Percentiles rank a stretch among this genome's conserved stretches.
Conservation (phyloP, 1,140 invertebrate genomes). For the Lerema accius region DNA sequence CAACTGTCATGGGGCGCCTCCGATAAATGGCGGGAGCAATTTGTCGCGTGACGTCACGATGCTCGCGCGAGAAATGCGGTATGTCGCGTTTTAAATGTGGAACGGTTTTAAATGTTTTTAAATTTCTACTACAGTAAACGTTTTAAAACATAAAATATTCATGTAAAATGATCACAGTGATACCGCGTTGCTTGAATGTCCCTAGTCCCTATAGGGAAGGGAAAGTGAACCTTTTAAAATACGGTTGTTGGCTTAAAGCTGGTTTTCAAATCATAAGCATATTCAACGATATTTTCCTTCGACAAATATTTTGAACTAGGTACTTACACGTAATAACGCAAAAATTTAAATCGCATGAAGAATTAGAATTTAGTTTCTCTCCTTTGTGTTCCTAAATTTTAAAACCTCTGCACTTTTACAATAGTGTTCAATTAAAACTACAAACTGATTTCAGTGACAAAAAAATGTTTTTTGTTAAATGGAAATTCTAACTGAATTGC, state of each 20-base stretch:
- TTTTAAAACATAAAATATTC: constrained; percentile 2
- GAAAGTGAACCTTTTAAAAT: no score
- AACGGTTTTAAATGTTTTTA: neutral
- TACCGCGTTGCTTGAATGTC: no score
- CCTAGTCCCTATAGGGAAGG: no score
- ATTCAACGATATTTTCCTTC: no score
- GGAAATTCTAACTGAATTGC: constrained; percentile 1
- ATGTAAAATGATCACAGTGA: no score
- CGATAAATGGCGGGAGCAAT: constrained; percentile 28
- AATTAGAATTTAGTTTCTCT: no score
- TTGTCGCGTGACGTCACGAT: constrained; percentile 17
- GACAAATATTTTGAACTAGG: no score
- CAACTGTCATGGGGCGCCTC: constrained; percentile 20
- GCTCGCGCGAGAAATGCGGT: neutral
- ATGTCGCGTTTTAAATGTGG: constrained; percentile 8
- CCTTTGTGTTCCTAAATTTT: no score
- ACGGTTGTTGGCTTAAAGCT: no score
- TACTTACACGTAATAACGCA: no score
- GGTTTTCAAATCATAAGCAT: no score
- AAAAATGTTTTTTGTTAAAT: neutral
- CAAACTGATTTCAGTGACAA: neutral
- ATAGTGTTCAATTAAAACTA: neutral
- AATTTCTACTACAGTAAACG: neutral
- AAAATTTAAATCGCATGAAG: no score
- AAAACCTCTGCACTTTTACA: neutral